Evolutionary conservation across 2,888 invertebrate species (phyloP).

Genomic region (Patella caerulea): DNA sequence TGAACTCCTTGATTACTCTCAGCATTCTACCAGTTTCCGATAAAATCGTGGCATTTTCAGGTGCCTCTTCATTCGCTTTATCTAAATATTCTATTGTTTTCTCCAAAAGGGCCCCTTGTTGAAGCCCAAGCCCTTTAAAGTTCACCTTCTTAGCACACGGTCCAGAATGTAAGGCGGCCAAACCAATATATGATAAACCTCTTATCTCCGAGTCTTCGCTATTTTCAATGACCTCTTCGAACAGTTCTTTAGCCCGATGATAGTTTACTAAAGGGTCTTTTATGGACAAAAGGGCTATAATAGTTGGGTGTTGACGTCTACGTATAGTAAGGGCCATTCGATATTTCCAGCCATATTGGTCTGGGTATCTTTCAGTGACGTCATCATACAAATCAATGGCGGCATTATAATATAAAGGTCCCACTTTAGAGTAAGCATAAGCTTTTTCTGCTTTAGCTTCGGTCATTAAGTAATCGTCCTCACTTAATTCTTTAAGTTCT

Average conservation of each 20-base stretch:
- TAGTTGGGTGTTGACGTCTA: neutral
- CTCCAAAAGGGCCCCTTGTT: neutral
- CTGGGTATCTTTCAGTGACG: neutral
- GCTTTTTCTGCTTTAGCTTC: neutral
- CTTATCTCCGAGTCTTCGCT: neutral
- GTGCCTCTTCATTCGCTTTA: neutral
- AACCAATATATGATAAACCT: neutral
- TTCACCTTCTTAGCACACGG: neutral
- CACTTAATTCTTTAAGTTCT: neutral
- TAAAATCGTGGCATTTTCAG: neutral
- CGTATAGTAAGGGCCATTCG: neutral
- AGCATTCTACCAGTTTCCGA: neutral
- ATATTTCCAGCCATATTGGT: neutral
- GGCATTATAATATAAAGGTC: neutral
- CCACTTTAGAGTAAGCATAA: neutral
- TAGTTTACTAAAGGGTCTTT: neutral
- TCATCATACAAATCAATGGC: neutral
- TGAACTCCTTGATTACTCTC: neutral
- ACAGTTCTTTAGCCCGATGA: neutral
- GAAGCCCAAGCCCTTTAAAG: neutral
- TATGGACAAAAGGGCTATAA: neutral
- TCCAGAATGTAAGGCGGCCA: neutral
- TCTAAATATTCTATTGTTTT: neutral
- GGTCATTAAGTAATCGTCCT: neutral
- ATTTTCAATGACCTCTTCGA: neutral